Base-by-base conservation (phyloP, 2,888 invertebrate genomes). In the Laspeyria flexula region DNA sequence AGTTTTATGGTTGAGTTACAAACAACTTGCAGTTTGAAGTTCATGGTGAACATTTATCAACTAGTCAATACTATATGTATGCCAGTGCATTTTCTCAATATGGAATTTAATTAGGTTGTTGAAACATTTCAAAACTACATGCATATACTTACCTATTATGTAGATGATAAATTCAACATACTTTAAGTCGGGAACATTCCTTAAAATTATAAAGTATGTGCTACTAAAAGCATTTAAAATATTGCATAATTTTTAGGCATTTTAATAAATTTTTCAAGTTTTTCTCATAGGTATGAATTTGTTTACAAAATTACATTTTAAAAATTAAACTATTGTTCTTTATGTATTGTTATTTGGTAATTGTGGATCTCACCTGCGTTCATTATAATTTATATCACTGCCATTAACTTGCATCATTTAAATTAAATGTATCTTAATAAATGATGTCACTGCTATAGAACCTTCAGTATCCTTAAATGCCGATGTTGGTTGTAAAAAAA, bases 151-250 rank as follows among this genome's bases (percentile, higher is more conserved):
- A 39, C 21, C 13, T 13, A 31, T 65, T 46, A 57, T 57, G 40
- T 45, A 53, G 49, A 49, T 56, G 35, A 55, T 27, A 25, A 25
- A 43, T 37, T 43, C 13, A 38, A 23, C 33, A 55, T 50, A 47
- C 42, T 51, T 56, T 33, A 37, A 44, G 29, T 41, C 52, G 48
- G 37, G 48, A 37, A 58, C 67, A 70, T 67, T 71, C 59, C 67
- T 18, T 37, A 53, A 53, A 57, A 54, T 40, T 12, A 11, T 45
- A 48, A 48, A 37, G 39, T 51, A 43, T 65, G 38, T 52, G 38
- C 29, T 43, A 31, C 12, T 31, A 13, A 47, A 31, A 39, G 49
- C 33, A 44, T 50, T 57, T 46, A 48, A 30, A 48, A 43, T 38
- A 43, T 38, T 41, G 25, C 27, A 49, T 65, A 47, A 55, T 49